Conservation (phyloP, 2,113 vertebrate genomes). For the Sciurus niger region DNA sequence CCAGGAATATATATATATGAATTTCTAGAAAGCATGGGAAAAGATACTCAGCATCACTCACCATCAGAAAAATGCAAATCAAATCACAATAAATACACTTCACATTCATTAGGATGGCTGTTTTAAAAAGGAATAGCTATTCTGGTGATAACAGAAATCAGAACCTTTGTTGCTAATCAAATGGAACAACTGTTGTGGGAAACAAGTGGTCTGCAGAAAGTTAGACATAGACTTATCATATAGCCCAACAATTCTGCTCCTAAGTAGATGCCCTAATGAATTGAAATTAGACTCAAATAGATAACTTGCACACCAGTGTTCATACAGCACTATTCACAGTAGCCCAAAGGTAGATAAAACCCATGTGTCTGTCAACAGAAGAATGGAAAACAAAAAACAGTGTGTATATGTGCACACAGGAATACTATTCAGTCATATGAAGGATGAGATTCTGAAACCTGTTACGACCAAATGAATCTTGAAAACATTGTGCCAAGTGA, state of each 20-base stretch:
- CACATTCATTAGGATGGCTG: background rate
- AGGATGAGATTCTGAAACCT: background rate
- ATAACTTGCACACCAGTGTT: background rate
- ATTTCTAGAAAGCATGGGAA: background rate
- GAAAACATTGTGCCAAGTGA: background rate
- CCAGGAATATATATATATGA: no score
- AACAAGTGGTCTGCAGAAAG: background rate
- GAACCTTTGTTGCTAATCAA: background rate
- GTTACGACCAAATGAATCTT: background rate
- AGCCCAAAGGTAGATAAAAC: background rate
- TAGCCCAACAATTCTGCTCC: background rate
- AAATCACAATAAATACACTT: background rate
- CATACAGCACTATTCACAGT: background rate
- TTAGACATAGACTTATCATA: no score
- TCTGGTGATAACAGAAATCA: background rate
- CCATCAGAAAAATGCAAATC: background rate
- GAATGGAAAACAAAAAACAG: background rate
- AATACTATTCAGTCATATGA: background rate
- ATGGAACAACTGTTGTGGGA: background rate
- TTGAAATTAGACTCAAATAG: background rate
- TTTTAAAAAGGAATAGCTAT: background rate
- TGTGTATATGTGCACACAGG: background rate
- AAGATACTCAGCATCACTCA: background rate
- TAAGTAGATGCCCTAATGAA: background rate
- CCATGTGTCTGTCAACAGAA: background rate